Evolutionary conservation across 2,797 vertebrate species (phyloP), one percentile per base, ranked within the genome.

Genomic region (Odontamblyopus rebecca): DNA sequence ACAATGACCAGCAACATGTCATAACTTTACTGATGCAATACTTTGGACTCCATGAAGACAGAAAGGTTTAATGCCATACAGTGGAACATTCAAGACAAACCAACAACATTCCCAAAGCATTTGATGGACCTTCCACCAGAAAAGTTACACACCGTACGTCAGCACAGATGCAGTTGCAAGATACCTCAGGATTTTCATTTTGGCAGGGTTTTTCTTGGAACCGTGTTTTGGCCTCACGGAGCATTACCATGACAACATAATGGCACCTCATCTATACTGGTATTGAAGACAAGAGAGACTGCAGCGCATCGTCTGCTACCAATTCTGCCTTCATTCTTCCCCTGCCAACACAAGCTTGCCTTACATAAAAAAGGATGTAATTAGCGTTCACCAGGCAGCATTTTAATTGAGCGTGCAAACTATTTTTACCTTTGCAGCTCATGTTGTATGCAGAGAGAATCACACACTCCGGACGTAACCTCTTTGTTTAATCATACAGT

Each of bases 171-270:
- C 2, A 32, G n/a, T 62, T 62, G 8, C 9, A n/a, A 5, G 16
- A 23, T 67, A n/a, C 12, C 8, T 67, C 50, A 11, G n/a, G 1
- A 53, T 53, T 67, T 53, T 19, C 53, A 32, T 18, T 67, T 51
- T 29, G 64, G 64, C 44, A 9, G 5, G 64, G 23, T 50, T 50
- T 38, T 50, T 66, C 26, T 51, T 66, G 64, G 64, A 44, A 51
- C 15, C 7, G 3, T 50, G 26, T 29, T 51, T 50, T 67, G 65
- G 65, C 50, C 19, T 67, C 65, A 26, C 2, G 6, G 15, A 44
- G 44, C 65, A 53, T 53, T 54, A 53, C 65, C 50, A 67, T 67
- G 65, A 67, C 65, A 67, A 67, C 65, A 53, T 67, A 67, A 67
- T 67, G 29, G 50, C 50, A n/a, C 16, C 65, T 67, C 65, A 67